phyloP scores from a whole-genome alignment of 2,888 invertebrate species.

The Andrena bicolor region DNA sequence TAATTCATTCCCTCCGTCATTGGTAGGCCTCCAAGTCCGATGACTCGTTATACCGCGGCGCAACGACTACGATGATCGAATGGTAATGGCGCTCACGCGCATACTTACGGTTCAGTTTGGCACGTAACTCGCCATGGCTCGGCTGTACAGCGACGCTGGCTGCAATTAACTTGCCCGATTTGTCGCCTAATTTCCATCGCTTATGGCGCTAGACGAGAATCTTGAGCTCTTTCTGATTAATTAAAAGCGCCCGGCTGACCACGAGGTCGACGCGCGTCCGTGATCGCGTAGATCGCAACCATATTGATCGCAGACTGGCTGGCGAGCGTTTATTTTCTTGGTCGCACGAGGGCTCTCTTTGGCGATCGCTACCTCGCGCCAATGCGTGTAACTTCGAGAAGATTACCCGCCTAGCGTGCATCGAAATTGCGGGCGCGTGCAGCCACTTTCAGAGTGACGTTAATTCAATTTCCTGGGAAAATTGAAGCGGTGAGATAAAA shows the following conservation, averaged over 20 bases:
- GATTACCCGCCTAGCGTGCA: conserved; percentile 55
- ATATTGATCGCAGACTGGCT: conserved; percentile 1
- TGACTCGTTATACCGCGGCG: conserved; percentile 68
- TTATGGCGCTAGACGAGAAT: conserved; percentile 17
- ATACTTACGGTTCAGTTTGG: conserved; percentile 66
- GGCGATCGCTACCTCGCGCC: conserved; percentile 4
- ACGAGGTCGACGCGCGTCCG: conserved; percentile 9
- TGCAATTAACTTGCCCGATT: conserved; percentile 63
- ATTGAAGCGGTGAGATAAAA: conserved; percentile 65
- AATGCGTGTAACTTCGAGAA: conserved; percentile 29
- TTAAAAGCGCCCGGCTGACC: conserved; percentile 7
- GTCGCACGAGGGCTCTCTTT: not conserved
- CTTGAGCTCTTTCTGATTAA: conserved; percentile 38
- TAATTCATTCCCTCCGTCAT: conserved; percentile 74
- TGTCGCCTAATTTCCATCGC: conserved; percentile 57
- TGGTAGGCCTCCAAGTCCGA: conserved; percentile 68
- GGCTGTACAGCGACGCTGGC: conserved; percentile 30
- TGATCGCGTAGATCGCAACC: conserved; percentile 9
- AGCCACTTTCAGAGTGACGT: conserved; percentile 58
- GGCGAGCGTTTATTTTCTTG: not conserved
- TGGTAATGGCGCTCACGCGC: conserved; percentile 65
- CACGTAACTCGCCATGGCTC: conserved; percentile 56
- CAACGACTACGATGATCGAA: conserved; percentile 66
- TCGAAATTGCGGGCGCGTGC: conserved; percentile 57
- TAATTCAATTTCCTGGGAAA: conserved; percentile 68